These are phyloP conservation scores for Tachuris rubrigastra DNA, from an alignment of 2,113 vertebrate genomes.

Conservation along the genomic window DNA sequence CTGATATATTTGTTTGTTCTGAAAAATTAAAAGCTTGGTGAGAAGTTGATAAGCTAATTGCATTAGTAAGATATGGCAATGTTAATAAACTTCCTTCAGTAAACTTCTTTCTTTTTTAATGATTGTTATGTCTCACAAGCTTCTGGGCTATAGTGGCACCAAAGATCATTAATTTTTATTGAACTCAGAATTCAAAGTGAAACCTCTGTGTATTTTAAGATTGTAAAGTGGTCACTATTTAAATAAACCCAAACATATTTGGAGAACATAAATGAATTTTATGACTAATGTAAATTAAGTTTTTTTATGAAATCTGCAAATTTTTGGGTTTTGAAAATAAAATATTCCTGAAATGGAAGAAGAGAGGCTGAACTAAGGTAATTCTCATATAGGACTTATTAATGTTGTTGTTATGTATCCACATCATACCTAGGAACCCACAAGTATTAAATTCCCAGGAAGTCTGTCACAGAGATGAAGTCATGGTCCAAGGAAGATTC, in stretches of 20 bases:
- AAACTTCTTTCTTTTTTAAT: background rate
- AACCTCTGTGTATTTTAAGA: background rate
- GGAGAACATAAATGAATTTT: background rate
- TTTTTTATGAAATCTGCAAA: background rate
- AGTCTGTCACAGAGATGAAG: background rate
- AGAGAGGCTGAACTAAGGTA: background rate
- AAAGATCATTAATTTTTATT: background rate
- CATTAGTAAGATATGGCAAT: background rate
- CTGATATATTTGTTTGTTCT: background rate
- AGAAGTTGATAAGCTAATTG: background rate
- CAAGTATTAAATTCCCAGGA: background rate
- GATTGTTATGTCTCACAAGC: background rate
- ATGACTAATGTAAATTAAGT: background rate
- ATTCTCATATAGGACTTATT: background rate
- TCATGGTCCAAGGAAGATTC: background rate
- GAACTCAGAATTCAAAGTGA: background rate
- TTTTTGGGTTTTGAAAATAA: background rate
- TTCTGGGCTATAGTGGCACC: background rate
- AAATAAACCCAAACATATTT: background rate
- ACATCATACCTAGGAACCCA: background rate
- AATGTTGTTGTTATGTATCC: background rate
- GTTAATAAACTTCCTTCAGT: background rate
- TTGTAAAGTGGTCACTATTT: background rate
- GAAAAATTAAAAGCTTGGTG: constrained; percentile 7
- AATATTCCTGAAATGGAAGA: background rate